Percentiles rank a stretch among this genome's conserved stretches.
Evolutionary conservation across 2,888 invertebrate species (phyloP).

Genomic region (Sipha maydis): DNA sequence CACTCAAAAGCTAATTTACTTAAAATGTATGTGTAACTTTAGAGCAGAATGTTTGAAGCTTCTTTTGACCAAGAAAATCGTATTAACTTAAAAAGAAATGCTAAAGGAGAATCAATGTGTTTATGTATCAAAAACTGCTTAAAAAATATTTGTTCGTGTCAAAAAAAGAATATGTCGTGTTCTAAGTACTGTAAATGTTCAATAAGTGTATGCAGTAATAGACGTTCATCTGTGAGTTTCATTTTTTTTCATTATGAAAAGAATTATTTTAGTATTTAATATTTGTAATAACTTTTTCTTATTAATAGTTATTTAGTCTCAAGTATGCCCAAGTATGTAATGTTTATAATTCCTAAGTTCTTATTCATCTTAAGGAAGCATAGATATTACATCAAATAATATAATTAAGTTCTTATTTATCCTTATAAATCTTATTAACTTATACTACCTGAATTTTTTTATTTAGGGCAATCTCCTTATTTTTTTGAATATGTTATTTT

Average conservation of each 20-base stretch:
- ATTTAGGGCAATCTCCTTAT: no score
- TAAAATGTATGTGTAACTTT: background rate
- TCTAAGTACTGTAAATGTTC: constrained; percentile 57
- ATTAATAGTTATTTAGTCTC: no score
- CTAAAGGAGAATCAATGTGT: constrained; percentile 50
- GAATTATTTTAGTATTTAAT: background rate
- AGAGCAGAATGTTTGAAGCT: constrained; percentile 47
- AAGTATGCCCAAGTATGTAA: no score
- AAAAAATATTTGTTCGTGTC: constrained; percentile 59
- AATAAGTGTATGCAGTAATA: constrained; percentile 37
- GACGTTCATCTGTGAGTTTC: constrained; percentile 47
- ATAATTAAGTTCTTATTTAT: no score
- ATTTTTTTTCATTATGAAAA: background rate
- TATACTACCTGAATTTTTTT: no score
- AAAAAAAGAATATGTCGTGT: constrained; percentile 53
- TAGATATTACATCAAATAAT: no score
- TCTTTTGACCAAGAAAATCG: constrained; percentile 32
- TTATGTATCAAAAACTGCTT: constrained; percentile 56
- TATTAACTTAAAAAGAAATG: constrained; percentile 51
- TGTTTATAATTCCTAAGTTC: no score
- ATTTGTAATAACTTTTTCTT: no score
- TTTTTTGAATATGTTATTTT: no score
- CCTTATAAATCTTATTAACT: no score
- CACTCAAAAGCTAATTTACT: background rate
- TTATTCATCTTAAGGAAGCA: no score